These are phyloP conservation scores for Orycteropus afer DNA, from an alignment of 2,113 vertebrate species.

Conservation along the genomic window DNA sequence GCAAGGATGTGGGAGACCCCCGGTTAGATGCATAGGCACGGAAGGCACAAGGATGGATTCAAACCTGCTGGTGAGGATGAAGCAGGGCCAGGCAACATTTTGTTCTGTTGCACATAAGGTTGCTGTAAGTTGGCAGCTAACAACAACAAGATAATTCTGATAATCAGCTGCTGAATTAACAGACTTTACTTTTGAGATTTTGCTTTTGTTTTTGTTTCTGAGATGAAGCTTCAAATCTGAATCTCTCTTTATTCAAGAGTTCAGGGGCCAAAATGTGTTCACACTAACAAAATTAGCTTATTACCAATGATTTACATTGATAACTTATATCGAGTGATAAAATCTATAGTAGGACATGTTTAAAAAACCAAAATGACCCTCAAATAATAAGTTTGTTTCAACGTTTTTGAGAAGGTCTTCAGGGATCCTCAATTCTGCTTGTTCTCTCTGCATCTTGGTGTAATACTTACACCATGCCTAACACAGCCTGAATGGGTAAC, in stretches of 20 bases:
- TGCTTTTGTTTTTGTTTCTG: too few species aligned
- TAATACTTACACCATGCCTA: fast-evolving
- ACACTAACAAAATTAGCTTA: not conserved
- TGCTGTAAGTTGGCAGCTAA: not conserved
- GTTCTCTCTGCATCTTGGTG: not conserved
- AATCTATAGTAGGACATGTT: not conserved
- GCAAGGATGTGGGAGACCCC: not conserved
- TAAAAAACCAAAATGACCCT: not conserved
- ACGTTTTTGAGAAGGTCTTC: not conserved
- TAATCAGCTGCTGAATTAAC: not conserved
- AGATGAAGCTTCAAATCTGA: not conserved
- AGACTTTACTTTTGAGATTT: not conserved
- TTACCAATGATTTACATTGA: not conserved
- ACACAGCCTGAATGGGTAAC: not conserved
- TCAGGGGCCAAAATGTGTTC: not conserved
- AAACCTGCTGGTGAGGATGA: not conserved
- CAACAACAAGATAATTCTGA: not conserved
- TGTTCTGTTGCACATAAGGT: not conserved
- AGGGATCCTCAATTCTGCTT: not conserved
- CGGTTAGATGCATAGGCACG: not conserved
- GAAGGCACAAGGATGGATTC: not conserved
- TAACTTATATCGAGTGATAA: not conserved
- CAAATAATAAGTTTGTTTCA: not conserved
- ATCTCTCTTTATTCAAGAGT: not conserved
- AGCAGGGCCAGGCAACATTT: not conserved